Conservation (phyloP, 2,888 invertebrate genomes). For the Tipula helvola region DNA sequence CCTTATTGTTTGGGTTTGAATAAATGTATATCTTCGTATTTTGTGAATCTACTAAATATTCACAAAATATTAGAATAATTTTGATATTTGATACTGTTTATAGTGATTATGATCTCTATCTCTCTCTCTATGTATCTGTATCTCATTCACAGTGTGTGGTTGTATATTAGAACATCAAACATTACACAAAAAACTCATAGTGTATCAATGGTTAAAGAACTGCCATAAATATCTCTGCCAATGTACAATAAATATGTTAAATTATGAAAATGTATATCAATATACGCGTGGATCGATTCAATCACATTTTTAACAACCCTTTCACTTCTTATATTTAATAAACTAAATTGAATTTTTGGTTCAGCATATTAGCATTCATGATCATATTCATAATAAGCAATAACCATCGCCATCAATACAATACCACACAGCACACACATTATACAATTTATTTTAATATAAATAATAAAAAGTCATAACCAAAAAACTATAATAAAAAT, state of each 20-base stretch:
- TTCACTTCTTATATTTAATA: neutral
- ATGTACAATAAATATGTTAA: neutral
- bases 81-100: neutral
- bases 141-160: neutral
- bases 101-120: neutral
- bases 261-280: neutral
- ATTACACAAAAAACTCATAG: neutral
- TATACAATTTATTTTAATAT: neutral
- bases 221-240: neutral
- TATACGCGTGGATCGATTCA: neutral
- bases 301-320: neutral
- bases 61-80: constrained; percentile 4
- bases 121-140: neutral
- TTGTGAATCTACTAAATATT: neutral
- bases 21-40: neutral
- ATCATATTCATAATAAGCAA: neutral
- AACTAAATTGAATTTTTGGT: neutral
- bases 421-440: neutral
- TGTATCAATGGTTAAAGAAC: neutral
- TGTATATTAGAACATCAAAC: neutral
- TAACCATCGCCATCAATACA: neutral
- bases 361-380: neutral
- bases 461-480: neutral
- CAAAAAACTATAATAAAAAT: neutral
- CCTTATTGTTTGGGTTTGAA: neutral